Base-by-base conservation (phyloP, 2,113 vertebrate species). In the Calyptommatus sinebrachiatus region DNA sequence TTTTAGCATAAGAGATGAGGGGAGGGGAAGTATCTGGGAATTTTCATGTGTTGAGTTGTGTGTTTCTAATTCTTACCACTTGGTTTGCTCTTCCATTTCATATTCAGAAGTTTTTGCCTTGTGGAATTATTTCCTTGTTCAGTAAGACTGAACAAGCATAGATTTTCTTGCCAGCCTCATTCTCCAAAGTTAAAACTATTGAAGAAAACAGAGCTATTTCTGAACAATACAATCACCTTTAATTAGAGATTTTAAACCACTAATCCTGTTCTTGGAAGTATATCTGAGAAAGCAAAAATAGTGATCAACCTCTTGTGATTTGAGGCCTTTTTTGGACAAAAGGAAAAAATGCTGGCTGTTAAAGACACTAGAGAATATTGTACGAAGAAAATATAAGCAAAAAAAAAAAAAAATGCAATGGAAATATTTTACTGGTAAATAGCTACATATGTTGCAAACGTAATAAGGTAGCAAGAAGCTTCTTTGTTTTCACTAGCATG, bases 401-500 rank as follows among this genome's bases (percentile, higher is more conserved):
- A 74, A 7, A 73, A 78, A 87, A 74, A 7, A 73, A 79, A 26
- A 78, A 3, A 53, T 61, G 66, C 75, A 72, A 73, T 77, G 78
- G 82, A 50, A 83, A 35, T 61, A 66, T 5, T 73, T 2, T n/a
- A 24, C 8, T 71, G 73, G 8, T 84, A 85, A 88, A 85, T 45
- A 81, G 73, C 77, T 73, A 88, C 86, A 87, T 82, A 88, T 82
- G 86, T 79, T 81, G 18, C 29, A 75, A 82, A 88, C 84, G 6
- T 82, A 87, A 86, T 82, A 82, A 85, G 67, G 2, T 1, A n/a
- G n/a, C 75, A 84, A 85, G 83, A 11, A 0, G 24, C 79, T 78
- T 71, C 29, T 80, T 88, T 85, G 2, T 0, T 89, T 91, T 82
- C 78, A 78, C 79, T 82, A 70, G 29, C 66, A 24, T 83, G 76